Conservation (phyloP, 2,113 vertebrate species). For the Tichodroma muraria region DNA sequence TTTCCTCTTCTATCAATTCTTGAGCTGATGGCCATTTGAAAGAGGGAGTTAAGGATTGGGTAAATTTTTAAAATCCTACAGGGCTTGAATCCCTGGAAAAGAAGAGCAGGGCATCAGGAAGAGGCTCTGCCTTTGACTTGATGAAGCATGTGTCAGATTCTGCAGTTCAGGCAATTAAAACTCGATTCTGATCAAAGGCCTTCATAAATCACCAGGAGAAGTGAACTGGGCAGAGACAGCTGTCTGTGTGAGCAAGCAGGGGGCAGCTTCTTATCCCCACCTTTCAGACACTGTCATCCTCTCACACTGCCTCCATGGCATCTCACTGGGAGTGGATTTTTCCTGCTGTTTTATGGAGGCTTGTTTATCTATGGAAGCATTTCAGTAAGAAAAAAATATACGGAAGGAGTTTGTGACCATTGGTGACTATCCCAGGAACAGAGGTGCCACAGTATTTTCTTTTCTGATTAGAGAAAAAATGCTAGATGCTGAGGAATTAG, state of each 20-base stretch:
- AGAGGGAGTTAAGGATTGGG: neutral
- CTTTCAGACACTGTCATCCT: neutral
- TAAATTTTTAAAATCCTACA: neutral
- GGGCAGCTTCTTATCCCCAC: constrained; percentile 2
- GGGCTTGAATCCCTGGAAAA: neutral
- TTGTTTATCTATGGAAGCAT: constrained; percentile 1
- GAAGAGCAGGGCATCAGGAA: neutral
- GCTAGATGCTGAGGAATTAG: neutral
- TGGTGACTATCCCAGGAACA: neutral
- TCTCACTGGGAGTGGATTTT: neutral
- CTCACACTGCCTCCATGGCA: neutral
- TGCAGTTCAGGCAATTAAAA: constrained; percentile 50
- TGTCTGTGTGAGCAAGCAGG: neutral
- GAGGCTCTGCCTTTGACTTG: constrained; percentile 13
- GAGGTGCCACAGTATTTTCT: neutral
- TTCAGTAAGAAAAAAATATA: neutral
- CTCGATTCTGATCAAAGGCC: constrained; percentile 49
- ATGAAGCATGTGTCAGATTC: constrained; percentile 39
- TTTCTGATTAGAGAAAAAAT: neutral
- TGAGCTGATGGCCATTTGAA: neutral
- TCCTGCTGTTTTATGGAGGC: constrained; percentile 6
- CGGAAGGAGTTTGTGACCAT: neutral
- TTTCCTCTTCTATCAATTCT: neutral
- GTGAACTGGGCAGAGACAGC: neutral
- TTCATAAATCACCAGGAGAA: constrained; percentile 48